Conservation (phyloP, 2,797 vertebrate genomes). For the Scleropages formosus region DNA sequence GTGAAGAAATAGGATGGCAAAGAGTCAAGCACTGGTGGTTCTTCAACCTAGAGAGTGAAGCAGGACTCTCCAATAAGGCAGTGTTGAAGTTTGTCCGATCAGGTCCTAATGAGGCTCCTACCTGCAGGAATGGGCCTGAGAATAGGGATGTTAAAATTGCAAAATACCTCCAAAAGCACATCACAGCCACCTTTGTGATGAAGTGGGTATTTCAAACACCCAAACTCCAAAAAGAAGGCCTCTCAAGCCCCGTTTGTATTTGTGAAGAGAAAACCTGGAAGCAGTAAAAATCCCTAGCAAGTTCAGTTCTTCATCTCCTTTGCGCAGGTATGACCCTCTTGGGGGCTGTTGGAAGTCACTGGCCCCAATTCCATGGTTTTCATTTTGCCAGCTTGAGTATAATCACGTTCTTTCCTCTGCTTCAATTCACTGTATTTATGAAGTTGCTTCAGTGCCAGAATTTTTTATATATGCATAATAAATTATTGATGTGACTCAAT, state of each 20-base stretch:
- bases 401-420: neutral
- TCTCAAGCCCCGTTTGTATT: neutral
- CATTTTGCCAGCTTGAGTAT: constrained; percentile 1
- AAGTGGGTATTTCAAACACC: neutral
- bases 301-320: neutral
- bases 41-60: too few relatives aligned
- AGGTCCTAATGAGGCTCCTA: too few relatives aligned
- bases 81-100: too few relatives aligned
- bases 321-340: constrained; percentile 3
- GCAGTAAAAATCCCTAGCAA: neutral
- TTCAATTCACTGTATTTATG: constrained; percentile 10
- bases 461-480: neutral
- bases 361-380: neutral
- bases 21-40: too few relatives aligned
- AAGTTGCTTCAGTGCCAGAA: neutral
- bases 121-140: too few relatives aligned
- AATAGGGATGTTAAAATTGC: too few relatives aligned
- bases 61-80: too few relatives aligned
- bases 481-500: constrained; percentile 21
- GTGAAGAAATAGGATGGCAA: too few relatives aligned
- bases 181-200: too few relatives aligned
- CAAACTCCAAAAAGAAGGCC: neutral
- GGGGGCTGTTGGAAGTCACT: neutral
- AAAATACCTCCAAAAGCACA: too few relatives aligned
- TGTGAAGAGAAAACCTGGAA: neutral